Conservation (phyloP, 2,113 vertebrate species). For the Amphilophus citrinellus region DNA sequence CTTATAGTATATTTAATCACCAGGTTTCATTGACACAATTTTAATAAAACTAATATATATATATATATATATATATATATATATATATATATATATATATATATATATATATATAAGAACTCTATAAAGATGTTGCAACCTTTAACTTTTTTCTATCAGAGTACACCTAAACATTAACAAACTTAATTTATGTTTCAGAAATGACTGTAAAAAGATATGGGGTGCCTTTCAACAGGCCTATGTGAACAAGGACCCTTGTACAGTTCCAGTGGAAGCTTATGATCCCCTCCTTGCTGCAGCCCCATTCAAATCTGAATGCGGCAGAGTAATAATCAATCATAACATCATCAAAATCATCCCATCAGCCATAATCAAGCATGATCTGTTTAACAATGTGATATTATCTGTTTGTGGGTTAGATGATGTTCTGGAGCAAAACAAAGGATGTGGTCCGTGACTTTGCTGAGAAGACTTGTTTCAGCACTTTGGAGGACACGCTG, state of each 20-base stretch:
- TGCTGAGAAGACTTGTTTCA: constrained; percentile 71
- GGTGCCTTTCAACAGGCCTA: constrained; percentile 64
- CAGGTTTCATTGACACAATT: neutral
- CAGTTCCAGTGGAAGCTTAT: constrained; percentile 68
- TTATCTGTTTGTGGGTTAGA: constrained; percentile 68
- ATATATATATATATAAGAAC: no score
- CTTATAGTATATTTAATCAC: neutral
- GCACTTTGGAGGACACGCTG: constrained; percentile 87
- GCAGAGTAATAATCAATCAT: constrained; percentile 59
- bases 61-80: no score
- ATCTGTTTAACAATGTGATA: neutral
- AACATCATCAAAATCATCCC: neutral
- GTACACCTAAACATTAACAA: neutral
- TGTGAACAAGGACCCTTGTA: constrained; percentile 65
- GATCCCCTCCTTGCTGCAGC: constrained; percentile 37
- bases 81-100: no score
- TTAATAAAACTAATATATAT: neutral
- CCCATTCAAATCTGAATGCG: constrained; percentile 45
- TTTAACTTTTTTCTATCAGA: neutral
- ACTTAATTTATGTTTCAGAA: constrained; percentile 11
- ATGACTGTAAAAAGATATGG: constrained; percentile 70
- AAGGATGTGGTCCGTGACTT: constrained; percentile 76
- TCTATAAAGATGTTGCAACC: no score
- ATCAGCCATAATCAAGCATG: neutral
- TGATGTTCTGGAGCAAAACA: constrained; percentile 91